These are phyloP conservation scores for Salmo trutta DNA, from an alignment of 2,797 vertebrate genomes.

Conservation along the genomic window DNA sequence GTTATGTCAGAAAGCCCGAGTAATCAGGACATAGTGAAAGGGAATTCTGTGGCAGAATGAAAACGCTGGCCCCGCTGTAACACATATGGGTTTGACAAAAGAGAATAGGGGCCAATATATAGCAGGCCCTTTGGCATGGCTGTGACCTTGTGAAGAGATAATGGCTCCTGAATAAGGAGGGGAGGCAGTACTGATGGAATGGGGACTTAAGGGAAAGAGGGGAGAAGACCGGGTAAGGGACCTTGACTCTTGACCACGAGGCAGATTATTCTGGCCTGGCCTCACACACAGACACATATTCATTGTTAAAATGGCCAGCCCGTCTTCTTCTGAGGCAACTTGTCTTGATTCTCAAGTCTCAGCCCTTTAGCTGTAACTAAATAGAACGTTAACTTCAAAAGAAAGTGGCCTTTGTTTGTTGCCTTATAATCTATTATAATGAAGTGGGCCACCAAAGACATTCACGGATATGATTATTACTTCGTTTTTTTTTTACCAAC, in stretches of 20 bases:
- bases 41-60: slow-evolving; percentile 11
- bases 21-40: background rate
- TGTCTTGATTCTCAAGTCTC: background rate
- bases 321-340: background rate
- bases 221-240: background rate
- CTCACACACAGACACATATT: background rate
- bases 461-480: background rate
- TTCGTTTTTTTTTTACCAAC: background rate
- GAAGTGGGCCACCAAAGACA: no score
- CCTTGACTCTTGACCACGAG: slow-evolving; percentile 1
- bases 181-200: slow-evolving; percentile 9
- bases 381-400: background rate
- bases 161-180: slow-evolving; percentile 11
- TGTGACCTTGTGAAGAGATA: slow-evolving; percentile 16
- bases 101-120: background rate
- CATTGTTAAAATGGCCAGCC: background rate
- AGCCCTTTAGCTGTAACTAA: background rate
- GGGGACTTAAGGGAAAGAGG: slow-evolving; percentile 1
- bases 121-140: slow-evolving; percentile 13
- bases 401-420: background rate
- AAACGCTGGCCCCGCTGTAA: background rate
- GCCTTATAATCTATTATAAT: background rate
- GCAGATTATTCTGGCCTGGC: slow-evolving; percentile 1
- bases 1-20: background rate
- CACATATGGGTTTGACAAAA: background rate